Conservation (phyloP, 2,113 vertebrate genomes). For the Ptychochromis oligacanthus region DNA sequence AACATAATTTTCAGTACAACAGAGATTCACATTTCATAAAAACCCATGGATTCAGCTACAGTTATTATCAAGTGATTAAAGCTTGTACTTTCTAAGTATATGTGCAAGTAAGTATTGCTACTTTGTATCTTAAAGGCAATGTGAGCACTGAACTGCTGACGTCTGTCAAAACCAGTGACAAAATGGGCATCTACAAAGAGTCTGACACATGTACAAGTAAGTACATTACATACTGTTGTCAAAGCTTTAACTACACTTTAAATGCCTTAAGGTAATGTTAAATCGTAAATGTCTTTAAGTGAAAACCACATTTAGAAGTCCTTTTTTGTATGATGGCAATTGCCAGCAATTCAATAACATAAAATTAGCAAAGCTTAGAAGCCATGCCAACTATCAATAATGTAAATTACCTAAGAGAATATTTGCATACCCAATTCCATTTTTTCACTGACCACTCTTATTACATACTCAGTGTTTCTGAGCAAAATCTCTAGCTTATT, state of each 20-base stretch:
- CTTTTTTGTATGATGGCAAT: not conserved
- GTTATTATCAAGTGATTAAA: not conserved
- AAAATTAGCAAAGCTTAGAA: not conserved
- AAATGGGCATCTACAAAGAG: slow-evolving; percentile 75
- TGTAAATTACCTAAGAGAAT: not conserved
- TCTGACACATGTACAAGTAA: slow-evolving; percentile 68
- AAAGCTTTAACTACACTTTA: not conserved
- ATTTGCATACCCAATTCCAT: not conserved
- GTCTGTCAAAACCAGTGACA: slow-evolving; percentile 66
- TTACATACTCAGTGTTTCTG: too few relatives aligned
- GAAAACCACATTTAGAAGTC: not conserved
- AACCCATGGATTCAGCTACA: not conserved
- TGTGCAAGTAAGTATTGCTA: not conserved
- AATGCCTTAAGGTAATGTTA: not conserved
- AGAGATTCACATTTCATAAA: not conserved
- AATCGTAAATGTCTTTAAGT: not conserved
- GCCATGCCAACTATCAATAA: not conserved
- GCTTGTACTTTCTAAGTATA: not conserved
- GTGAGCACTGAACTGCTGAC: slow-evolving; percentile 53
- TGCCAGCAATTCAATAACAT: not conserved
- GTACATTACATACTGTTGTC: slow-evolving; percentile 21
- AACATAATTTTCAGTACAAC: not conserved
- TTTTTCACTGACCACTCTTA: not conserved
- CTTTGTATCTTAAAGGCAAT: slow-evolving; percentile 61
- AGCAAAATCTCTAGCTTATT: not conserved